A percentile compares a stretch with the other conserved stretches of the same genome.
phyloP scores from a whole-genome alignment of 2,797 vertebrate genomes.

The Takifugu rubripes region DNA sequence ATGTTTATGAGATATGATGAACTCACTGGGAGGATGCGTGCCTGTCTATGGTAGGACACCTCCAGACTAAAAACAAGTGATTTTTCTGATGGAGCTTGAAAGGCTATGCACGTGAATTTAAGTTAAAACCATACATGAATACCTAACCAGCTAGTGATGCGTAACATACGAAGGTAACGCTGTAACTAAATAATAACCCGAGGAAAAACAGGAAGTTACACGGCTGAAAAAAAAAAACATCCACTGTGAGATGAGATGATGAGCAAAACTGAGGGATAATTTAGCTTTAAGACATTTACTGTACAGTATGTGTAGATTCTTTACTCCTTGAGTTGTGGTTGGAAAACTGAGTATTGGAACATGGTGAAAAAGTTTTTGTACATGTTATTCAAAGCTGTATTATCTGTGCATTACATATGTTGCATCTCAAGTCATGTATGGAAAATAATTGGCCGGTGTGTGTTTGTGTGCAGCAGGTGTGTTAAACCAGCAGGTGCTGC shows the following conservation, averaged over 20 bases:
- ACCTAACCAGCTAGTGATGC: constrained; percentile 39
- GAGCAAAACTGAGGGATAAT: constrained; percentile 45
- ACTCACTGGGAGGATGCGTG: constrained; percentile 29
- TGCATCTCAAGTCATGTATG: constrained; percentile 23
- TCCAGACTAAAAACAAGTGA: constrained; percentile 30
- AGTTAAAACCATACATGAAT: constrained; percentile 46
- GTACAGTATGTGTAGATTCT: constrained; percentile 26
- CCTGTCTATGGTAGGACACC: constrained; percentile 28
- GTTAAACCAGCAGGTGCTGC: constrained; percentile 58
- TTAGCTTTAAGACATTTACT: constrained; percentile 60
- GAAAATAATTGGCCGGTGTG: constrained; percentile 32
- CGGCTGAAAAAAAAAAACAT: constrained; percentile 39
- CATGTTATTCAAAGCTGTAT: constrained; percentile 26
- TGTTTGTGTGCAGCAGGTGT: constrained; percentile 34
- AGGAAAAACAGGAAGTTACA: constrained; percentile 41
- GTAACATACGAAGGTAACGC: constrained; percentile 16
- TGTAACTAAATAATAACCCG: constrained; percentile 47
- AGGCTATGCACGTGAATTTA: constrained; percentile 56
- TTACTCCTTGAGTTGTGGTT: constrained; percentile 33
- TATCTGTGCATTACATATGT: constrained; percentile 26
- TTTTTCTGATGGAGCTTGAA: constrained; percentile 50
- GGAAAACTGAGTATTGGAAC: constrained; percentile 32
- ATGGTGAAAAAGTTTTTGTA: constrained; percentile 8
- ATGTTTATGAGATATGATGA: constrained; percentile 46
- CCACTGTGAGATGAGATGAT: constrained; percentile 50